Evolutionary conservation across 2,797 vertebrate genomes (phyloP), one percentile per base, ranked within the genome.

Genomic region (Darevskia nairensis): DNA sequence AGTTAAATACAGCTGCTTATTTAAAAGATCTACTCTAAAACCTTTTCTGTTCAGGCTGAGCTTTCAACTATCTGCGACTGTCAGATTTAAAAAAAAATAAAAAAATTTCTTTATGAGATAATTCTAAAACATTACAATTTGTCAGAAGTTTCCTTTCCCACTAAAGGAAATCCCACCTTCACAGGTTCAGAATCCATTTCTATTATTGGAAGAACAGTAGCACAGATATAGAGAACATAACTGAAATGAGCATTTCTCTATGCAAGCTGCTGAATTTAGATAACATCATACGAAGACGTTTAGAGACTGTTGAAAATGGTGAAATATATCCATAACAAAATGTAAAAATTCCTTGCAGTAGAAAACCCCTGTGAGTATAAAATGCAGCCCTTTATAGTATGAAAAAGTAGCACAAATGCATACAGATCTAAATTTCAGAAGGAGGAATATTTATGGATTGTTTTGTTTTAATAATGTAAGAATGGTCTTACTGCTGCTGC

Each of bases 71-170:
- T 64, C 46, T 81, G 29, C 2, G 9, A 72, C 21, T 81, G 32
- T 61, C 69, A 44, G 78, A 10, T 74, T 87, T 75, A 35, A 35
- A 35, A 35, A 35, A 35, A 35, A 35, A 2, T 1, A 46, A 64
- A 50, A 46, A 61, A 21, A 82, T 55, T 46, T 77, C 6, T 76
- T 64, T 76, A 6, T 76, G 15, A 82, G 81, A 76, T 11, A 21
- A 39, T 80, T 68, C 13, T 27, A 81, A 83, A 85, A 27, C 46
- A 89, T 72, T 72, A n/a, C 55, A 66, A 15, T 75, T 59, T 81
- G 46, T 41, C 21, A 21, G 23, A 81, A 72, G 29, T 29, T 61
- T 75, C 11, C 7, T 6, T 55, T 29, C 32, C 25, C 32, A 25
- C 6, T 15, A 5, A 23, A 84, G 11, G 3, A 61, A 66, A 46